These are phyloP conservation scores for Byasa hedistus DNA, from an alignment of 2,888 invertebrate species.

Conservation along the genomic window DNA sequence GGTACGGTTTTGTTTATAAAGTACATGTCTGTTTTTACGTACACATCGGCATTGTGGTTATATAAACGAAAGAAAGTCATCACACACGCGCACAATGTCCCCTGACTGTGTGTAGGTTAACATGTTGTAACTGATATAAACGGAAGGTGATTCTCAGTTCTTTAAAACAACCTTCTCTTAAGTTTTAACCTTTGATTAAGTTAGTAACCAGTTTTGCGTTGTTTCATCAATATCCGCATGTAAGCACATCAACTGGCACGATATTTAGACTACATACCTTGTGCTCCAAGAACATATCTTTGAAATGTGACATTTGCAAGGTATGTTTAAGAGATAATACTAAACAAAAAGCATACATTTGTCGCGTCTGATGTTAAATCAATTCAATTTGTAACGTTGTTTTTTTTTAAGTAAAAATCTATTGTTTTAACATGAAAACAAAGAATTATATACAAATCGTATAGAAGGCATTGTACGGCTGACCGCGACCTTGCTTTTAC, in stretches of 20 bases:
- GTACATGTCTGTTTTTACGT: conserved; percentile 47
- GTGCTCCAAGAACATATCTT: background rate
- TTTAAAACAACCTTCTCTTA: conserved; percentile 45
- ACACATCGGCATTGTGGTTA: conserved; percentile 43
- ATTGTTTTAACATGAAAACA: conserved; percentile 37
- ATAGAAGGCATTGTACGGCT: conserved; percentile 66
- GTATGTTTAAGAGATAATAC: background rate
- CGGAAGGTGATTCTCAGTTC: conserved; percentile 56
- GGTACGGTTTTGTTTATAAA: conserved; percentile 50
- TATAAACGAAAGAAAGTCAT: conserved; percentile 56
- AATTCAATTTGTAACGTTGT: background rate
- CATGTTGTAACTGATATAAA: conserved; percentile 57
- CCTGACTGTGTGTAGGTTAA: conserved; percentile 49
- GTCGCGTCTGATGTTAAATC: background rate
- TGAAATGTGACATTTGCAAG: background rate
- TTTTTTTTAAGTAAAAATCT: background rate
- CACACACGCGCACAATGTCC: conserved; percentile 38
- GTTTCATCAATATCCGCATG: conserved; percentile 12
- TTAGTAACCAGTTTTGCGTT: conserved; percentile 40
- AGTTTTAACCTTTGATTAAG: conserved; percentile 40
- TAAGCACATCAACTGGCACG: conserved; percentile 10
- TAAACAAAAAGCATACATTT: background rate
- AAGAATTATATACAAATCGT: conserved; percentile 38
- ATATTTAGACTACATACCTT: conserved; percentile 5
- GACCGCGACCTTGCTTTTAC: conserved; percentile 65